These are phyloP conservation scores for Cephalopholis sonnerati DNA, from an alignment of 2,113 vertebrate genomes.

Conservation along the genomic window DNA sequence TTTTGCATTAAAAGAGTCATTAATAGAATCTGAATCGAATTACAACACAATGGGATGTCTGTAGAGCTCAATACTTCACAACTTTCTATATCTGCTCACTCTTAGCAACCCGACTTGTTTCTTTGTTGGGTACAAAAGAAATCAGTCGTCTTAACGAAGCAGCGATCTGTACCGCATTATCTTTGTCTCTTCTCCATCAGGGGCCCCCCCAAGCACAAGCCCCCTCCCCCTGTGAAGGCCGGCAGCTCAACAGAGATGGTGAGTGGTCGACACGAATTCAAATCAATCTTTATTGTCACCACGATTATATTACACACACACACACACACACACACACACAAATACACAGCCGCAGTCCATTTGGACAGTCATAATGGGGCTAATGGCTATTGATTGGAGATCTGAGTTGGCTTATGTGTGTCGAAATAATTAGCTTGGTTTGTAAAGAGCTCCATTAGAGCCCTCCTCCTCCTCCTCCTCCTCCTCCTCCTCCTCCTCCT, in stretches of 20 bases:
- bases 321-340: constrained; percentile 15
- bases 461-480: background rate
- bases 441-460: constrained; percentile 69
- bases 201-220: constrained; percentile 90
- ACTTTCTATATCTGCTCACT: background rate
- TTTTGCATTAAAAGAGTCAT: background rate
- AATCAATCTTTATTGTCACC: constrained; percentile 65
- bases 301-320: constrained; percentile 34
- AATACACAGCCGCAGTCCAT: constrained; percentile 42
- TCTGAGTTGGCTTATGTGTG: constrained; percentile 58
- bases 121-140: constrained; percentile 29
- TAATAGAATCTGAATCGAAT: background rate
- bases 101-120: background rate
- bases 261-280: constrained; percentile 68
- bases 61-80: background rate
- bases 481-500: background rate
- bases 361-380: constrained; percentile 54
- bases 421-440: constrained; percentile 71
- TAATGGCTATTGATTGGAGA: constrained; percentile 77
- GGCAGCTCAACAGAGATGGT: constrained; percentile 87
- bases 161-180: constrained; percentile 16
- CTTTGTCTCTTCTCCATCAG: constrained; percentile 75
- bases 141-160: constrained; percentile 4
- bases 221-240: constrained; percentile 87
- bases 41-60: background rate